phyloP scores from a whole-genome alignment of 2,888 invertebrate species.

The Hetaerina titia region DNA sequence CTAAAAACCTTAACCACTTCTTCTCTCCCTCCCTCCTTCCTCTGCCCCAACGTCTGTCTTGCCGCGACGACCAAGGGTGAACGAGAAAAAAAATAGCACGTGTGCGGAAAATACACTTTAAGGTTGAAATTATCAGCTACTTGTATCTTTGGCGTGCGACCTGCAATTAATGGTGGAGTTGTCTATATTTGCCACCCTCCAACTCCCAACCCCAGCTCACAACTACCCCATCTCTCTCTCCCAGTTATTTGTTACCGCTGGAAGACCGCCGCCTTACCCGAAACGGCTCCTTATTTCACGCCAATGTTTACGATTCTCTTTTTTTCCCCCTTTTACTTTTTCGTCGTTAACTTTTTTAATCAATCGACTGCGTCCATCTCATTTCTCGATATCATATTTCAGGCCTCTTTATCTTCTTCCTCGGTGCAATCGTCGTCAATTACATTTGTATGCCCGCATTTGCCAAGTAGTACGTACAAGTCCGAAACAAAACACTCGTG shows the following conservation, averaged over 20 bases:
- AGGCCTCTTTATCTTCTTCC: constrained; percentile 32
- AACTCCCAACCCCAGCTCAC: not conserved
- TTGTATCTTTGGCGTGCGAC: constrained; percentile 37
- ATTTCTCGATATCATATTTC: constrained; percentile 9
- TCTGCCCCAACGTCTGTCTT: not conserved
- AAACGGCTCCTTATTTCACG: not conserved
- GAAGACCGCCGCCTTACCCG: not conserved
- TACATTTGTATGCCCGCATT: constrained; percentile 21
- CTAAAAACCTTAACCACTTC: not conserved
- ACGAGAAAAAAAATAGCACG: constrained; percentile 31
- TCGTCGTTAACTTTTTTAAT: constrained; percentile 23
- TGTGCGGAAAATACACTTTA: constrained; percentile 37
- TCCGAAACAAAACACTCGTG: constrained; percentile 1
- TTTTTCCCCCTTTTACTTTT: not conserved
- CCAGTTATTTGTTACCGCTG: not conserved
- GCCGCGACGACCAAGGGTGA: not conserved
- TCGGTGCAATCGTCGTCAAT: constrained; percentile 2
- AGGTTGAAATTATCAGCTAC: constrained; percentile 38
- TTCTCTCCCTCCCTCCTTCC: not conserved
- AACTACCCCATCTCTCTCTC: not conserved
- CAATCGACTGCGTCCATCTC: constrained; percentile 16
- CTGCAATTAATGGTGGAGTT: constrained; percentile 43
- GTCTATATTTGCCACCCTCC: constrained; percentile 33
- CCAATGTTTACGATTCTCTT: not conserved
- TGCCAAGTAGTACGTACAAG: not conserved